Percentiles rank a stretch among this genome's conserved stretches.
These are phyloP conservation scores for Acanthiza pusilla DNA, from an alignment of 2,797 vertebrate genomes.

Conservation along the genomic window DNA sequence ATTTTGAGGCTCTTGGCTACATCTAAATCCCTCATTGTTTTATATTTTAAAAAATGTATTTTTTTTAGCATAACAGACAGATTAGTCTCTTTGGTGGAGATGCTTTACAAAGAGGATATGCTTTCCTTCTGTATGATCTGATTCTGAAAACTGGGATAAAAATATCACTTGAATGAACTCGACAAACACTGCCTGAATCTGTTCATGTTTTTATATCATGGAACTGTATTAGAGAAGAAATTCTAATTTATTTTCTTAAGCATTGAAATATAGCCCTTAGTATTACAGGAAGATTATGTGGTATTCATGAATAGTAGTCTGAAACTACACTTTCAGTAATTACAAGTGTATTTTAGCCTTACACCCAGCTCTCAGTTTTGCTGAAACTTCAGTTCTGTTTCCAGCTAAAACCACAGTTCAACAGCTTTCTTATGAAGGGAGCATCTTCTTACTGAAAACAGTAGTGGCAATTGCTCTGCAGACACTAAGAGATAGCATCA, in stretches of 20 bases:
- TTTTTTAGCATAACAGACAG: not conserved
- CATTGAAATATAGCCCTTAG: not conserved
- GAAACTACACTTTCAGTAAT: not conserved
- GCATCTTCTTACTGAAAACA: not conserved
- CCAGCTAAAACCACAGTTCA: not conserved
- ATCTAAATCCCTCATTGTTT: not conserved
- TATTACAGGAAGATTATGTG: not conserved
- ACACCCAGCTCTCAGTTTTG: not conserved
- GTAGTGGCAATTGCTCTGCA: not conserved
- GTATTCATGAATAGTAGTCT: not conserved
- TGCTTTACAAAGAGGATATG: not conserved
- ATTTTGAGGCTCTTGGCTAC: not conserved
- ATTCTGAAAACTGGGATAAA: not conserved
- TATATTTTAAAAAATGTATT: fast-evolving
- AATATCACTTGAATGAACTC: not conserved
- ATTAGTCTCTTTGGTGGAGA: not conserved
- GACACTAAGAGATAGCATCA: not conserved
- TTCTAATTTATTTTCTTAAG: not conserved
- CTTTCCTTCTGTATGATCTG: not conserved
- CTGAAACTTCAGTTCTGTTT: not conserved
- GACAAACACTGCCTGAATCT: not conserved
- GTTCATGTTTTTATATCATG: not conserved
- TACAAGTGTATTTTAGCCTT: not conserved
- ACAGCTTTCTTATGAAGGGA: not conserved
- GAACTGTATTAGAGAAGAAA: not conserved